A percentile compares a stretch with the other conserved stretches of the same genome.
These are phyloP conservation scores for Pomacea maculata DNA, from an alignment of 1,140 invertebrate species.

Conservation along the genomic window DNA sequence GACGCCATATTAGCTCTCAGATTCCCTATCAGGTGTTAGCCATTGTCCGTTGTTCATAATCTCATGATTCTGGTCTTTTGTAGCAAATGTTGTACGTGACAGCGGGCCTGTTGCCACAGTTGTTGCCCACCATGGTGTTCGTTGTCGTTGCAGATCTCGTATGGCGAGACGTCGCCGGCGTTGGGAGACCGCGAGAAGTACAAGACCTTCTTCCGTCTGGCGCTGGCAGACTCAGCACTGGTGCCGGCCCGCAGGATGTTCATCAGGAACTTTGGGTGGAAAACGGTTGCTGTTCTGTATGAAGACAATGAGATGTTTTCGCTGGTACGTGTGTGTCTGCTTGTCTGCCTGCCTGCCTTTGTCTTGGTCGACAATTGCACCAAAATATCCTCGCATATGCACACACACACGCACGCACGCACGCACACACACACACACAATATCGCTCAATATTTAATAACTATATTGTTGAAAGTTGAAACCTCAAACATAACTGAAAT, in stretches of 20 bases:
- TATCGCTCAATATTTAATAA: too few relatives aligned
- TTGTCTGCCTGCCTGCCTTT: too few relatives aligned
- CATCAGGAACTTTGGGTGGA: constrained; percentile 84
- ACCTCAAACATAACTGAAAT: too few relatives aligned
- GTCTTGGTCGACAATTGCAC: not conserved
- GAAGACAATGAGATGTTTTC: constrained; percentile 87
- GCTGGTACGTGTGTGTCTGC: constrained; percentile 67
- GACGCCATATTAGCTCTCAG: too few relatives aligned
- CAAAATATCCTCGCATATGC: not conserved
- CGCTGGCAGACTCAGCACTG: constrained; percentile 86
- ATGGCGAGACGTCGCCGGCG: constrained; percentile 84
- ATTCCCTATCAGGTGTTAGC: not conserved
- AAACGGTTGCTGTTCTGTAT: constrained; percentile 84
- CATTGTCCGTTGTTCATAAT: too few relatives aligned
- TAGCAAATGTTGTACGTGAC: too few relatives aligned
- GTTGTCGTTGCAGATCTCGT: constrained; percentile 76
- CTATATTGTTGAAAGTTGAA: too few relatives aligned
- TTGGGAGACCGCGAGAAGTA: constrained; percentile 86
- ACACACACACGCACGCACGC: not conserved
- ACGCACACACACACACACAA: too few relatives aligned
- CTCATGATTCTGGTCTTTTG: too few relatives aligned
- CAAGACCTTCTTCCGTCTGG: constrained; percentile 86
- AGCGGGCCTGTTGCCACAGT: too few relatives aligned
- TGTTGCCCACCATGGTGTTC: too few relatives aligned
- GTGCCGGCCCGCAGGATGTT: constrained; percentile 85